Evolutionary conservation across 2,113 vertebrate species (phyloP).

Genomic region (Eclectus roratus): DNA sequence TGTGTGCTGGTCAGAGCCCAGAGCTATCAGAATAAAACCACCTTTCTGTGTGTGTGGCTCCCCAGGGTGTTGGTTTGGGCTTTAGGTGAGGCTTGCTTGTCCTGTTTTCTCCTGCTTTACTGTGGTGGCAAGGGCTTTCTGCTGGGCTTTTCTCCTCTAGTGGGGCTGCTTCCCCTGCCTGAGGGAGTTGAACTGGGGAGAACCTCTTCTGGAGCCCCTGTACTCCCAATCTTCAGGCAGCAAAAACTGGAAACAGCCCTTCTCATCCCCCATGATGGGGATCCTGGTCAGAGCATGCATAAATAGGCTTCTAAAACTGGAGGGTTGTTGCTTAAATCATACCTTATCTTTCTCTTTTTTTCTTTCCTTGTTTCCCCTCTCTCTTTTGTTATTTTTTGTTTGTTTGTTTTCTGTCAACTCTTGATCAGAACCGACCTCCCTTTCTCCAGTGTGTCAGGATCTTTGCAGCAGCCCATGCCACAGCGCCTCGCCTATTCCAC

Average conservation of each 20-base stretch:
- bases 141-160: background rate
- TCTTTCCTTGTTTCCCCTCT: slow-evolving; percentile 14
- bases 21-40: background rate
- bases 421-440: slow-evolving; percentile 62
- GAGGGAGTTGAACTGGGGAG: background rate
- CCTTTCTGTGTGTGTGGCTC: background rate
- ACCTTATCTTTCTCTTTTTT: slow-evolving; percentile 70
- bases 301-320: background rate
- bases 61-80: background rate
- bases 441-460: slow-evolving; percentile 61
- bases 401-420: background rate
- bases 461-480: slow-evolving; percentile 68
- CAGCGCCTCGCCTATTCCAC: slow-evolving; percentile 17
- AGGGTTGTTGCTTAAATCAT: slow-evolving; percentile 33
- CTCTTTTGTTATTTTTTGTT: background rate
- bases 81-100: background rate
- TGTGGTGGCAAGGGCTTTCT: background rate
- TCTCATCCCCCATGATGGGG: background rate
- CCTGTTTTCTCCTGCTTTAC: background rate
- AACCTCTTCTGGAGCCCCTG: background rate
- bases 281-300: background rate
- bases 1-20: background rate
- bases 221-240: background rate
- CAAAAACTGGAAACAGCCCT: background rate
- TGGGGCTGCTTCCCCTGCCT: background rate